Evolutionary conservation across 2,888 invertebrate species (phyloP).

Genomic region (Cosmopolites sordidus): DNA sequence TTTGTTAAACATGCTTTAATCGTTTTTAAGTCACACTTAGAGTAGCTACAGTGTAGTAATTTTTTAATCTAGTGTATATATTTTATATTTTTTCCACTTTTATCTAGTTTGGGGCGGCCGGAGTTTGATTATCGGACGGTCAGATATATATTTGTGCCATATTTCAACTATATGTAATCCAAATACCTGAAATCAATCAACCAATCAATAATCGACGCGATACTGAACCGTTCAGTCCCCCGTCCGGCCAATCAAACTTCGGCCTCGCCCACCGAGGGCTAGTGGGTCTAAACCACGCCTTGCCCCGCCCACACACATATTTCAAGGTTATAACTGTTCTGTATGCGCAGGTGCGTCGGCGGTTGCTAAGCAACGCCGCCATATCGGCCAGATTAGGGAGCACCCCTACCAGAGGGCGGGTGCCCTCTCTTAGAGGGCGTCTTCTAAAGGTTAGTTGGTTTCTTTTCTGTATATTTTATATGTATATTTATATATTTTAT

Average conservation of each 20-base stretch:
- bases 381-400: constrained; percentile 86
- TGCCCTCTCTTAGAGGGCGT: constrained; percentile 61
- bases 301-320: constrained; percentile 1
- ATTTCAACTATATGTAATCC: background rate
- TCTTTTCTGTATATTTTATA: constrained; percentile 29
- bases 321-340: constrained; percentile 23
- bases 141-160: background rate
- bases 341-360: constrained; percentile 68
- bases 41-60: constrained; percentile 37
- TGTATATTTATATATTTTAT: constrained; percentile 2
- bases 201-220: too few relatives aligned
- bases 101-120: background rate
- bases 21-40: constrained; percentile 33
- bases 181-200: too few relatives aligned
- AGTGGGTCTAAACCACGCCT: background rate
- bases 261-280: background rate
- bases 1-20: constrained; percentile 34
- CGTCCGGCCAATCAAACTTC: background rate
- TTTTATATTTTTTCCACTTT: constrained; percentile 25
- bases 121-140: background rate
- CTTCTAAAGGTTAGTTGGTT: constrained; percentile 44
- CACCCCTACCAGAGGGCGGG: constrained; percentile 97
- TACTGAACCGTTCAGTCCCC: too few relatives aligned
- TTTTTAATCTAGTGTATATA: constrained; percentile 18
- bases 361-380: constrained; percentile 73